Conservation (phyloP, 2,113 vertebrate genomes). For the Centropus unirufus region DNA sequence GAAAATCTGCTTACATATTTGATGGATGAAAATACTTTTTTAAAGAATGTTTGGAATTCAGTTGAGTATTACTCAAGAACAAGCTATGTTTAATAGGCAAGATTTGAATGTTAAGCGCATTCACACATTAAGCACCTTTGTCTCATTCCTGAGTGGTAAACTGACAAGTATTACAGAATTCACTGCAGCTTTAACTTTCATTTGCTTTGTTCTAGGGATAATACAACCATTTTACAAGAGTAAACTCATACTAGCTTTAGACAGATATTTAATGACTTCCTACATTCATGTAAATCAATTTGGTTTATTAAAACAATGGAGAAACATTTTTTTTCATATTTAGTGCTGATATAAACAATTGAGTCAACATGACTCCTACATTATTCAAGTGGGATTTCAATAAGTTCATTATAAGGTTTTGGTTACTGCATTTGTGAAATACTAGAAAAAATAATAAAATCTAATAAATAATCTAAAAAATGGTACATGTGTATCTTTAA, state of each 20-base stretch:
- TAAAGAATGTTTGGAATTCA: conserved; percentile 59
- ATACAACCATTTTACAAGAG: background rate
- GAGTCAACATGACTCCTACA: background rate
- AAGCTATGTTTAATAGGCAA: conserved; percentile 42
- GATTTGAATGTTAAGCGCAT: conserved; percentile 55
- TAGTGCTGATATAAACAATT: background rate
- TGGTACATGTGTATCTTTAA: background rate
- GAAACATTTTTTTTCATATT: background rate
- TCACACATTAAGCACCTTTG: conserved; percentile 23
- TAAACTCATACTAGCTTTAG: background rate
- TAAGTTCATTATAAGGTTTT: background rate
- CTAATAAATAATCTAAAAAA: background rate
- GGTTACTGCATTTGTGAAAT: background rate
- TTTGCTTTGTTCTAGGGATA: conserved; percentile 1
- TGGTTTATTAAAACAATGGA: background rate
- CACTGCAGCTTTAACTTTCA: background rate
- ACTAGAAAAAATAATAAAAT: background rate
- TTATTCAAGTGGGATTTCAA: background rate
- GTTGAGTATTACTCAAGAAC: conserved; percentile 32
- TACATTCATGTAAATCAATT: background rate
- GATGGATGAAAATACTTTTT: conserved; percentile 38
- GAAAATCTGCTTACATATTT: conserved; percentile 48
- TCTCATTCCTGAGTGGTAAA: conserved; percentile 53
- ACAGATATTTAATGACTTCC: background rate
- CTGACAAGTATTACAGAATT: conserved; percentile 5